A percentile compares a stretch with the other conserved stretches of the same genome.
Evolutionary conservation across 1,140 invertebrate genomes (phyloP).

Genomic region (Metopolophium dirhodum): DNA sequence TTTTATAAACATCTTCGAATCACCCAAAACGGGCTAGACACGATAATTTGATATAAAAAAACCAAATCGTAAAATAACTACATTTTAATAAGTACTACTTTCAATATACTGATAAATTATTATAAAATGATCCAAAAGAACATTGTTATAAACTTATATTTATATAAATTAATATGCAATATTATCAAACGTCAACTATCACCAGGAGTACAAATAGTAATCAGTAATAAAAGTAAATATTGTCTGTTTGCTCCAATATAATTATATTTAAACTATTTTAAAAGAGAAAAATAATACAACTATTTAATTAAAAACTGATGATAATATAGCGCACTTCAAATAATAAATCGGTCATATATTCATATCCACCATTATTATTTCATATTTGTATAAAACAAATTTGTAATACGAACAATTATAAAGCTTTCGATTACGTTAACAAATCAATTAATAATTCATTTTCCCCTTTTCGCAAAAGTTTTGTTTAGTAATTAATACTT

Average conservation of each 20-base stretch:
- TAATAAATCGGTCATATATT: not conserved
- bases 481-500: conserved; percentile 31
- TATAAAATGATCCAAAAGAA: not conserved
- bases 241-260: not conserved
- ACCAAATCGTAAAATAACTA: not conserved
- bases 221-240: not conserved
- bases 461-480: not conserved
- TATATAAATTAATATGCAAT: not conserved
- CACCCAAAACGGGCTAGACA: not conserved
- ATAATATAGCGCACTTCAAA: not conserved
- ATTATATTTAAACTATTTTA: not conserved
- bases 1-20: not conserved
- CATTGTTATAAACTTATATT: not conserved
- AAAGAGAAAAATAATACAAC: not conserved
- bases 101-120: not conserved
- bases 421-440: conserved; percentile 14
- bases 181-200: not conserved
- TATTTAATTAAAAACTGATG: not conserved
- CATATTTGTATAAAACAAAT: conserved; percentile 7
- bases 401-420: not conserved
- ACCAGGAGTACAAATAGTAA: not conserved
- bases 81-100: not conserved
- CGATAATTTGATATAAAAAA: not conserved
- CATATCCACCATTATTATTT: not conserved
- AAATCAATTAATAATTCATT: conserved; percentile 22